These are phyloP conservation scores for Lithobates sylvaticus DNA, from an alignment of 2,797 vertebrate species.

Conservation along the genomic window DNA sequence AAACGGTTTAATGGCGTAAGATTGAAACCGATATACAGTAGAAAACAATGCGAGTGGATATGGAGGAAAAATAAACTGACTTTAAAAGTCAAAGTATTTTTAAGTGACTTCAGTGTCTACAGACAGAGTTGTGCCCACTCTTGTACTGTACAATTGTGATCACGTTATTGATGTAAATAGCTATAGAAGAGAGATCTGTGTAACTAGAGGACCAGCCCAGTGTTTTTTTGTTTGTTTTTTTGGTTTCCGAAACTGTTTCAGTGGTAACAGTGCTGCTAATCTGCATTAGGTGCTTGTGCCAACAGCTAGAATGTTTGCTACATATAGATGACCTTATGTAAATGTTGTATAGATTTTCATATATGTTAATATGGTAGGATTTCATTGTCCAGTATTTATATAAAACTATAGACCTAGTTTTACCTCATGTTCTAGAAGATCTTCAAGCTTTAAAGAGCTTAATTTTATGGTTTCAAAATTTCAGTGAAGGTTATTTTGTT, in stretches of 20 bases:
- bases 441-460: background rate
- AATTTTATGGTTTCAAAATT: background rate
- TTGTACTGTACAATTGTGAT: no score
- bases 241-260: background rate
- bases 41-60: no score
- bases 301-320: background rate
- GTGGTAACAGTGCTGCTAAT: slow-evolving; percentile 20
- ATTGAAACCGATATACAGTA: no score
- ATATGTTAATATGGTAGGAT: slow-evolving; percentile 32
- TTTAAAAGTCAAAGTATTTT: no score
- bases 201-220: no score
- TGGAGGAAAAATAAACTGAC: no score
- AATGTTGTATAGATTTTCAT: slow-evolving; percentile 51
- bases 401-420: slow-evolving; percentile 20
- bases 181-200: no score
- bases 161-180: no score
- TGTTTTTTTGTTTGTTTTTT: no score
- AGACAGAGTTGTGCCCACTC: no score
- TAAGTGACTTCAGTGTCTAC: no score
- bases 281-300: slow-evolving; percentile 23
- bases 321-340: slow-evolving; percentile 5
- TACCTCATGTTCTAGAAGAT: background rate
- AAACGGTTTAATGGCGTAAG: no score
- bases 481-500: slow-evolving; percentile 8
- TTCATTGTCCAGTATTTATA: slow-evolving; percentile 53